A percentile compares a stretch with the other conserved stretches of the same genome.
These are phyloP conservation scores for Neotoma lepida DNA, from an alignment of 2,113 vertebrate genomes.

Conservation along the genomic window DNA sequence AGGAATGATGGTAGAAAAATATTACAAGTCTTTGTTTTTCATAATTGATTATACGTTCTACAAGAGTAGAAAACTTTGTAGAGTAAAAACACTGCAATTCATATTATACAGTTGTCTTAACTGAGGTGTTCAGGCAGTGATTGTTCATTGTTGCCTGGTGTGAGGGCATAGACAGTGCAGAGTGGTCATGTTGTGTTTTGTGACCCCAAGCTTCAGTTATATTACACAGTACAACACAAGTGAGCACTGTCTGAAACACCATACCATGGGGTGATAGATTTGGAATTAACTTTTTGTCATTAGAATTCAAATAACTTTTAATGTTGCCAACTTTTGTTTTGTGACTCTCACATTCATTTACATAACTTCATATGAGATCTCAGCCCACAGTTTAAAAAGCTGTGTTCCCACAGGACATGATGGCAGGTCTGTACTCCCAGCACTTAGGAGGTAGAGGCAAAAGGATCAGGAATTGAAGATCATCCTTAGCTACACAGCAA, in stretches of 20 bases:
- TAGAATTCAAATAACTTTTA: background rate
- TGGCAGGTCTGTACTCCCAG: background rate
- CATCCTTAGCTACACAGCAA: background rate
- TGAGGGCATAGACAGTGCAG: background rate
- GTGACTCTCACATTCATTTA: background rate
- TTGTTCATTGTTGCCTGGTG: background rate
- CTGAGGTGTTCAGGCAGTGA: no score
- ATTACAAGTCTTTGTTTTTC: background rate
- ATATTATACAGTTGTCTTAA: background rate
- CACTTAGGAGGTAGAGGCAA: background rate
- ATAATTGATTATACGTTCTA: background rate
- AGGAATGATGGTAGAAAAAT: background rate
- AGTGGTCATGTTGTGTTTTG: background rate
- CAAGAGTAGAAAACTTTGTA: background rate
- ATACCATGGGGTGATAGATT: background rate
- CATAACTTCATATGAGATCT: background rate
- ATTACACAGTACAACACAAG: background rate
- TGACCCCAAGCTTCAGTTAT: no score
- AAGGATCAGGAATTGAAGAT: background rate
- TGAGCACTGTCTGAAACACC: background rate
- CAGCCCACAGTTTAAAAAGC: background rate
- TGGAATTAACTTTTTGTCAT: background rate
- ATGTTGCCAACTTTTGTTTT: background rate
- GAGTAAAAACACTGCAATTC: background rate
- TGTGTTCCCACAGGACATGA: background rate